Evolutionary conservation across 1,140 invertebrate genomes (phyloP).

Genomic region (Drosophila elegans): DNA sequence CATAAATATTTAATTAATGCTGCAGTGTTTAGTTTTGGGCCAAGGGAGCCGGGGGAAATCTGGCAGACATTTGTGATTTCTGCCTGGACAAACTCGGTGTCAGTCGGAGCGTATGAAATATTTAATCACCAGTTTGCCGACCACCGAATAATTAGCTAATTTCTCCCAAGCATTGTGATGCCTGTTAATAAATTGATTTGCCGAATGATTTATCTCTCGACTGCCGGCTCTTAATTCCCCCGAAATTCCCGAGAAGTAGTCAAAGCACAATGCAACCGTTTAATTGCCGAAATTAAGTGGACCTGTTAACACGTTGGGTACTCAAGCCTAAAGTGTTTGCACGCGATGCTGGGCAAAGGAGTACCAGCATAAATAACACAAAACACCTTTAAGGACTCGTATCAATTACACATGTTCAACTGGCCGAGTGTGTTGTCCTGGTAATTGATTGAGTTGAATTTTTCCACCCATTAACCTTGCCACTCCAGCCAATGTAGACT

Average conservation of each 20-base stretch:
- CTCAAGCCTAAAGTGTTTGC: constrained; percentile 30
- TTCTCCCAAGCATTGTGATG: constrained; percentile 12
- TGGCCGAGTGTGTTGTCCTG: constrained; percentile 23
- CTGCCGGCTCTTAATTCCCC: background rate
- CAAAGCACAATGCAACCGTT: constrained; percentile 36
- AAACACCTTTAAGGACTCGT: constrained; percentile 32
- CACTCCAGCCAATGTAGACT: constrained; percentile 49
- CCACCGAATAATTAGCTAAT: constrained; percentile 59
- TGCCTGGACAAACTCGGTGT: constrained; percentile 15
- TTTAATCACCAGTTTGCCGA: constrained; percentile 53
- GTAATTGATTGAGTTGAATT: constrained; percentile 77
- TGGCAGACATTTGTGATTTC: constrained; percentile 42
- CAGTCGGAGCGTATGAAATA: constrained; percentile 46
- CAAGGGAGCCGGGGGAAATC: constrained; percentile 42
- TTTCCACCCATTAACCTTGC: constrained; percentile 75
- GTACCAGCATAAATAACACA: constrained; percentile 13
- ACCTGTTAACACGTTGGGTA: constrained; percentile 27
- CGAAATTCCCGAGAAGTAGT: background rate
- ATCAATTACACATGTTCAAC: constrained; percentile 28
- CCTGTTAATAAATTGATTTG: constrained; percentile 42
- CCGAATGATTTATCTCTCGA: constrained; percentile 19
- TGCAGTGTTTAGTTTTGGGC: constrained; percentile 47
- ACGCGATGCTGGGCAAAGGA: constrained; percentile 27
- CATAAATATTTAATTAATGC: constrained; percentile 81
- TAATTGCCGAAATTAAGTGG: constrained; percentile 62